phyloP scores from a whole-genome alignment of 2,888 invertebrate genomes.

The Margaritifera margaritifera region DNA sequence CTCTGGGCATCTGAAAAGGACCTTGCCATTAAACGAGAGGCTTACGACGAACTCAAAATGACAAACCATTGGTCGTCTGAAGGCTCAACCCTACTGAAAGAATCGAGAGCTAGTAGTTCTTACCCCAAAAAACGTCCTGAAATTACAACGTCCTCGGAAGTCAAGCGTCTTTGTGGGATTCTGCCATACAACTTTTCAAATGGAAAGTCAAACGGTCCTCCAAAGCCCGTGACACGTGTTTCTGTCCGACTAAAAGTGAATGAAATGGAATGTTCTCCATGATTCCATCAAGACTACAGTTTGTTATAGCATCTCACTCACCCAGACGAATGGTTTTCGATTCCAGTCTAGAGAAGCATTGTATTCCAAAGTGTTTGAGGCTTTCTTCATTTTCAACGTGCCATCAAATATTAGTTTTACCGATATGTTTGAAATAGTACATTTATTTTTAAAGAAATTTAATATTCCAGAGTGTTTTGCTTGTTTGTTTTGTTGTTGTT shows the following conservation, averaged over 20 bases:
- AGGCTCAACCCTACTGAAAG: conserved; percentile 23
- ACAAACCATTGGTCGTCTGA: conserved; percentile 55
- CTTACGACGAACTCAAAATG: conserved; percentile 38
- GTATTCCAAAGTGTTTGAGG: no score
- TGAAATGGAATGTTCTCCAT: no score
- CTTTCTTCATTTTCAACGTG: no score
- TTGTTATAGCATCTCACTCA: no score
- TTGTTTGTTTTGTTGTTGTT: no score
- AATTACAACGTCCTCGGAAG: conserved; percentile 34
- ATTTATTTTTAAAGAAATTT: no score
- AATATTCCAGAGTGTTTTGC: no score
- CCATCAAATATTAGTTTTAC: no score
- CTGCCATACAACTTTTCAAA: conserved; percentile 38
- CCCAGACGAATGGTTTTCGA: no score
- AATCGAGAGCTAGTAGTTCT: conserved; percentile 11
- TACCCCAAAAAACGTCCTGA: conserved; percentile 22
- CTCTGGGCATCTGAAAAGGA: conserved; percentile 50
- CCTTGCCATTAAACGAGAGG: conserved; percentile 34
- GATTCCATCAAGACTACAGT: no score
- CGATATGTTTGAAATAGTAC: no score
- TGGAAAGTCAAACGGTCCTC: conserved; percentile 37
- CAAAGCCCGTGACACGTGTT: conserved; percentile 9
- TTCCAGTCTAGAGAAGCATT: no score
- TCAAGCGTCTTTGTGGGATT: conserved; percentile 30
- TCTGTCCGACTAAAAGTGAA: background rate